A percentile compares a stretch with the other conserved stretches of the same genome.
phyloP scores from a whole-genome alignment of 2,888 invertebrate genomes.

The Zele albiditarsus region DNA sequence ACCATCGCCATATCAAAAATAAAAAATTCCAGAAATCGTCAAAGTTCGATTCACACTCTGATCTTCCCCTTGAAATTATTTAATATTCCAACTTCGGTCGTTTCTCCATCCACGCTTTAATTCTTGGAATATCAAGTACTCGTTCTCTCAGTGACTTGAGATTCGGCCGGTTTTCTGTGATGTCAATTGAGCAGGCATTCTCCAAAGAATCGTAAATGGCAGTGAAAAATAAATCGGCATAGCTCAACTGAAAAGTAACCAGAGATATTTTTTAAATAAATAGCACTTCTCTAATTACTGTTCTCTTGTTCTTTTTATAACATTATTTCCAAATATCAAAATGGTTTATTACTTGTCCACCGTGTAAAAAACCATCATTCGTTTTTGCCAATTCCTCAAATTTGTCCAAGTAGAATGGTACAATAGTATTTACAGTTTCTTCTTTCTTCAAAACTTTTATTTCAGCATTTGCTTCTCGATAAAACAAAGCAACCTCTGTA shows the following conservation, averaged over 20 bases:
- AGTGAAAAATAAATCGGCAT: constrained; percentile 65
- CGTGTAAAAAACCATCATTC: constrained; percentile 64
- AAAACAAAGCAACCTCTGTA: constrained; percentile 57
- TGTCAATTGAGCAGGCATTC: constrained; percentile 56
- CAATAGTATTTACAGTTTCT: constrained; percentile 53
- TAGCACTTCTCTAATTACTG: not conserved
- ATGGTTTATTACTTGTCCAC: constrained; percentile 56
- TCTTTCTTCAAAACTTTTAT: constrained; percentile 57
- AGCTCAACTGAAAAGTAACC: constrained; percentile 59
- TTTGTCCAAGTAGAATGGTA: constrained; percentile 62
- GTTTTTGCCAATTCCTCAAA: constrained; percentile 59
- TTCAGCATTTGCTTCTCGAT: constrained; percentile 57
- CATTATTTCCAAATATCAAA: not conserved
- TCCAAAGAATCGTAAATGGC: constrained; percentile 59
- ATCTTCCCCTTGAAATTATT: not conserved
- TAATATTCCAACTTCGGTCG: constrained; percentile 58
- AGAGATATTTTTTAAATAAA: constrained; percentile 2
- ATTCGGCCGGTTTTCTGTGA: constrained; percentile 57
- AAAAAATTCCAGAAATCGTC: too few species aligned
- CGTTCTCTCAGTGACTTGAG: constrained; percentile 59
- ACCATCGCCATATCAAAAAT: too few species aligned
- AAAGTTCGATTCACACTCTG: too few species aligned
- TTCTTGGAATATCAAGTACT: constrained; percentile 55
- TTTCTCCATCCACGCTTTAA: constrained; percentile 59
- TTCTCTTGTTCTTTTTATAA: not conserved